Evolutionary conservation across 2,113 vertebrate genomes (phyloP), one percentile per base, ranked within the genome.

Genomic region (Tursiops truncatus): DNA sequence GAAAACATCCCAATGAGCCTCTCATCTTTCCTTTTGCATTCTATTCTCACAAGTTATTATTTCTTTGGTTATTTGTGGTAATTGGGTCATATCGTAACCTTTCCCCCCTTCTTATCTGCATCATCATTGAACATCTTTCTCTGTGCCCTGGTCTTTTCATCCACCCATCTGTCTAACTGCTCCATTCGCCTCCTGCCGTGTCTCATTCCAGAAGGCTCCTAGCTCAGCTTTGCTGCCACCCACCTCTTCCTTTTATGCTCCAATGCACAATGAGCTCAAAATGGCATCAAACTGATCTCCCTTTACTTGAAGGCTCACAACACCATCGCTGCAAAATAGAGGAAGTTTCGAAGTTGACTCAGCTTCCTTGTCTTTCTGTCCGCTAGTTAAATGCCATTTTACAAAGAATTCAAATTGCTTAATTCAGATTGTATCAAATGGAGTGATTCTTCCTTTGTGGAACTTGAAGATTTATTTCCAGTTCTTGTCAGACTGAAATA

Each of bases 181-280:
- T 96, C 85, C 60, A 3, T 33, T 76, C 2, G 1, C 74, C 93
- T 91, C 97, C 97, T 91, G 93, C 96, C 25, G 96, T 0, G 91
- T 60, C 68, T 88, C 84, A 58, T 87, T 91, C 38, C 91, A 36
- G 74, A 28, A 7, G n/a, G 77, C 91, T 95, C 81, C 70, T 63
- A 53, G 89, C 58, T 91, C 65, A 65, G 88, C 58, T 74, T 70
- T 92, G 79, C 97, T 84, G 53, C 80, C 89, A 74, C 86, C 91
- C 88, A 95, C 96, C 70, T 94, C 89, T 96, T 89, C 60, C 70
- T 96, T 95, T 97, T 58, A 96, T 95, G 88, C 88, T 70, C 44
- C 74, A 71, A 1, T 70, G 88, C 88, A 90, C 91, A 88, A 53
- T 25, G 84, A 95, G 84, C 84, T 94, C 88, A 74, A 96, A 94